These are phyloP conservation scores for Tachysurus vachellii DNA, from an alignment of 2,113 vertebrate species.

Conservation along the genomic window DNA sequence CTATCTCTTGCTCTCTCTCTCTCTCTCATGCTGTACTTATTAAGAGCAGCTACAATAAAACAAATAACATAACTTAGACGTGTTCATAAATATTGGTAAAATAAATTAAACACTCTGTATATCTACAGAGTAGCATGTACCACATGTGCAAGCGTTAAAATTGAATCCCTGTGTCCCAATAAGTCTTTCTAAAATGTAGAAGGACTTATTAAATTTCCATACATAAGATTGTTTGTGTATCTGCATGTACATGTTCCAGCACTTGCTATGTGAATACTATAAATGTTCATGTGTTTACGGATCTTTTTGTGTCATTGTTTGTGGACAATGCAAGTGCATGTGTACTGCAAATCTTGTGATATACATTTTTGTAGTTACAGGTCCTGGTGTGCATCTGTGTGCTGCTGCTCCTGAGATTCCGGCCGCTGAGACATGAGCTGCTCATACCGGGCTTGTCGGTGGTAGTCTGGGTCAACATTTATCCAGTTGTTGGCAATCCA, in stretches of 20 bases:
- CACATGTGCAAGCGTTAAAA: neutral
- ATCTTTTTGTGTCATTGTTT: neutral
- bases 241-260: neutral
- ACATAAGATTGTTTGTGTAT: neutral
- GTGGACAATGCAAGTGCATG: neutral
- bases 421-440: constrained; percentile 83
- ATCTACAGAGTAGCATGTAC: neutral
- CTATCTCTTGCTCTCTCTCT: neutral
- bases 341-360: constrained; percentile 2
- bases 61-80: neutral
- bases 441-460: constrained; percentile 87
- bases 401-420: constrained; percentile 60
- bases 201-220: too few species aligned
- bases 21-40: neutral
- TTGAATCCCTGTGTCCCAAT: neutral
- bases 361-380: constrained; percentile 58
- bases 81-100: neutral
- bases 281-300: neutral
- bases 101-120: neutral
- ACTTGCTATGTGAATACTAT: neutral
- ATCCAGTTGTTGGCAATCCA: constrained; percentile 99
- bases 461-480: constrained; percentile 92
- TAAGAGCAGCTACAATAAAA: neutral
- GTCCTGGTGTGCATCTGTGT: constrained; percentile 65
- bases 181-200: neutral